Evolutionary conservation across 2,113 vertebrate genomes (phyloP).

Genomic region (Phrynosoma blainvillii): DNA sequence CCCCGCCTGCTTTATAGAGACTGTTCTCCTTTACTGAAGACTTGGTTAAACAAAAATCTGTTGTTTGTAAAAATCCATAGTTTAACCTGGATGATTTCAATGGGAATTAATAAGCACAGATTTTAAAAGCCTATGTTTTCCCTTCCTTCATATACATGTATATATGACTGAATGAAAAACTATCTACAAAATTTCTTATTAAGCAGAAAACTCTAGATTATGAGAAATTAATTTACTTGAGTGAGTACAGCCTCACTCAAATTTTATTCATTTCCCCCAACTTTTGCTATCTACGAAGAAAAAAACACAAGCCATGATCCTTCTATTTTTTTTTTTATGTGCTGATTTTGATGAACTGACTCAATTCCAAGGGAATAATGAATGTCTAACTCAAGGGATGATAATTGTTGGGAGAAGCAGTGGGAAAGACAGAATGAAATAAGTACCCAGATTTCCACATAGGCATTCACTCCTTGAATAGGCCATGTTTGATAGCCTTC

Average conservation of each 20-base stretch:
- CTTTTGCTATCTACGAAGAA: neutral
- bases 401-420: neutral
- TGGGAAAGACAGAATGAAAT: neutral
- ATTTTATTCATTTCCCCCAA: neutral
- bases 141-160: neutral
- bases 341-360: too few relatives aligned
- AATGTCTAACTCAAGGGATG: neutral
- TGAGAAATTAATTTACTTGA: conserved; percentile 14
- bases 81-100: conserved; percentile 17
- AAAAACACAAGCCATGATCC: neutral
- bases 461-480: neutral
- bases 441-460: neutral
- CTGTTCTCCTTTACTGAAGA: conserved; percentile 12
- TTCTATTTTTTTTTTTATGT: neutral
- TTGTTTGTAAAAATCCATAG: neutral
- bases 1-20: neutral
- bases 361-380: neutral
- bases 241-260: neutral
- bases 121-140: neutral
- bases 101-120: conserved; percentile 32
- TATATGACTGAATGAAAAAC: too few relatives aligned
- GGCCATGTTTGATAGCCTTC: neutral
- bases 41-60: conserved; percentile 27
- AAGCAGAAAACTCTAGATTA: neutral
- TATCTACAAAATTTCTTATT: conserved; percentile 35